Evolutionary conservation across 2,888 invertebrate species (phyloP).

Genomic region (Pemphredon lugubris): DNA sequence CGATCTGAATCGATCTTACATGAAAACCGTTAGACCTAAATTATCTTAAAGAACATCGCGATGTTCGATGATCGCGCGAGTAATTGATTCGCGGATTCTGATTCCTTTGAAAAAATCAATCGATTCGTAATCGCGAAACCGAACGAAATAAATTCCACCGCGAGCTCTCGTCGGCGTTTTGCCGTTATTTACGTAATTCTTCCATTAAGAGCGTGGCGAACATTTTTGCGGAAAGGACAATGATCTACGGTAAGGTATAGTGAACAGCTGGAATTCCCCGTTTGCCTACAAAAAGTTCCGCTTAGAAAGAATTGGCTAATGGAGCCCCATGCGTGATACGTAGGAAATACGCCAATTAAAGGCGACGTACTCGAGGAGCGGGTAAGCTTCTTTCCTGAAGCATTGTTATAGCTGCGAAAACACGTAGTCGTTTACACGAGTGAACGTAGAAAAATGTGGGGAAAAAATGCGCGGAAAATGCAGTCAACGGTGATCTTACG

Average conservation of each 20-base stretch:
- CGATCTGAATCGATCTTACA: no score
- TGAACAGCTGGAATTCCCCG: slow-evolving; percentile 35
- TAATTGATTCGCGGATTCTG: no score
- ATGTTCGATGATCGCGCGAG: no score
- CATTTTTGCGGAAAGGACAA: slow-evolving; percentile 35
- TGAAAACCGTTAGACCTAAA: no score
- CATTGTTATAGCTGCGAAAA: slow-evolving; percentile 3
- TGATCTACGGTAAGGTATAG: slow-evolving; percentile 18
- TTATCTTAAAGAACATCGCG: no score
- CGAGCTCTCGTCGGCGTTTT: no score
- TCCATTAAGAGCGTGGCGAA: slow-evolving; percentile 20
- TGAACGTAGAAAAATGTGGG: neutral
- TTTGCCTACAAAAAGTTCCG: slow-evolving; percentile 18
- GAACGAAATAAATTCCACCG: neutral
- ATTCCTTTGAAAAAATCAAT: no score
- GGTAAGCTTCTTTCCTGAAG: neutral
- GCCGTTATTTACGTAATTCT: slow-evolving; percentile 41
- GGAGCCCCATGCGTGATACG: neutral
- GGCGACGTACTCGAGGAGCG: neutral
- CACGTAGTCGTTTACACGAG: neutral
- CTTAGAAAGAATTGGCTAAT: slow-evolving; percentile 16
- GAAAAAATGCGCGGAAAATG: neutral
- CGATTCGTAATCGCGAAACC: neutral
- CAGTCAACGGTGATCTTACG: neutral
- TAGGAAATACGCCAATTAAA: slow-evolving; percentile 7